phyloP scores from a whole-genome alignment of 2,888 invertebrate species.

The Tachina fera region DNA sequence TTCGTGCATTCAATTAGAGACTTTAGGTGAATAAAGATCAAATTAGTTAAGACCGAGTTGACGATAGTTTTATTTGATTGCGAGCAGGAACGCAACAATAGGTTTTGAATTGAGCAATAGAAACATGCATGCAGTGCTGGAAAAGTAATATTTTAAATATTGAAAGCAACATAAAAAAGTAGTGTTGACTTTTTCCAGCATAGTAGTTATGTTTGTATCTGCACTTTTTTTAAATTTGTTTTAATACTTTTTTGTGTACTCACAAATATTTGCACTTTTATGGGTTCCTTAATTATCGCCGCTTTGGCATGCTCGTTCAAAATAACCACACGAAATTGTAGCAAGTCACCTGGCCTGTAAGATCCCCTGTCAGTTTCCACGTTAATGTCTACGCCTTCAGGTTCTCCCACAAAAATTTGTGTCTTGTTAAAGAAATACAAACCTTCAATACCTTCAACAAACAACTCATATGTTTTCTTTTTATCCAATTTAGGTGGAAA shows the following conservation, averaged over 20 bases:
- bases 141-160: too few relatives aligned
- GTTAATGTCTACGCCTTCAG: slow-evolving; percentile 86
- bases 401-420: slow-evolving; percentile 88
- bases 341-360: slow-evolving; percentile 92
- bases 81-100: too few relatives aligned
- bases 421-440: slow-evolving; percentile 89
- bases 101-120: too few relatives aligned
- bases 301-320: slow-evolving; percentile 90
- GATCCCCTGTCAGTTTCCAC: slow-evolving; percentile 96
- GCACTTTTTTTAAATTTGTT: too few relatives aligned
- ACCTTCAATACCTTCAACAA: slow-evolving; percentile 86
- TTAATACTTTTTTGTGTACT: neutral
- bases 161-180: neutral
- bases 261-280: slow-evolving; percentile 76
- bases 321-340: slow-evolving; percentile 89
- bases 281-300: slow-evolving; percentile 78
- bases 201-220: too few relatives aligned
- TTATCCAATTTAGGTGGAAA: slow-evolving; percentile 23
- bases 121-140: too few relatives aligned
- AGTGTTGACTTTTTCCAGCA: neutral
- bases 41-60: too few relatives aligned
- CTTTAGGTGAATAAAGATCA: too few relatives aligned
- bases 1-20: too few relatives aligned
- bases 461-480: slow-evolving; percentile 77
- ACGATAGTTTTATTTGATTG: too few relatives aligned